Base-by-base conservation (phyloP, 2,888 invertebrate species). In the Philopedon plagiatum region DNA sequence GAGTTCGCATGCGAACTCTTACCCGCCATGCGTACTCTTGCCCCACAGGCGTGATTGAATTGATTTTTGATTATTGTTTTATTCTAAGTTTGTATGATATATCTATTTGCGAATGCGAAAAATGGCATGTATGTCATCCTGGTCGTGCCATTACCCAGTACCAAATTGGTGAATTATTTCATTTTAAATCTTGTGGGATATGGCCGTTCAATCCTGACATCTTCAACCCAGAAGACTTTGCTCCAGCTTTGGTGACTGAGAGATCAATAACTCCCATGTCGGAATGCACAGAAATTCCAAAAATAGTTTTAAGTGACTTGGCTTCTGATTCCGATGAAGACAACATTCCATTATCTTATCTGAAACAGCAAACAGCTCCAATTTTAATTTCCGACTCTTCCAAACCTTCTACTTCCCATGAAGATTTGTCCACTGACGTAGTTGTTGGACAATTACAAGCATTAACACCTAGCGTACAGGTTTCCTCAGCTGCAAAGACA, bases 111-210 rank as follows among this genome's bases (percentile, higher is more conserved):
- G 64, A 61, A 23, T 46, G 58, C 39, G 67, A 70, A 51, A 71
- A 67, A 44, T 75, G 70, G 66, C 18, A 57, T 39, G 32, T 61
- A 3, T 32, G 34, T 21, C 13, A 71, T 49, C 46, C 61, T 11
- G 74, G 66, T 3, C 34, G 54, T 11, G 49, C 61, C 7, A 58
- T 73, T 18, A 60, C 60, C 1, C 60, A 58, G 34, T 65, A 11
- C 26, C 65, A 73, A 39, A 51, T 70, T 57, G 56, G 41, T 15
- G 63, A 54, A 39, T 67, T 73, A 41, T 73, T 75, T 54, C 57
- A 26, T 13, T 75, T 73, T 29, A 15, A 56, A 60, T 18, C 67
- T 11, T 63, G n/a, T n/a, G n/a, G n/a, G n/a, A n/a, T n/a, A n/a
- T n/a, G n/a, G 54, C 23, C 73, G 11, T 71, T 62, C 49, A 51